Conservation (phyloP, 2,888 invertebrate genomes). For the Drosophila rubida region DNA sequence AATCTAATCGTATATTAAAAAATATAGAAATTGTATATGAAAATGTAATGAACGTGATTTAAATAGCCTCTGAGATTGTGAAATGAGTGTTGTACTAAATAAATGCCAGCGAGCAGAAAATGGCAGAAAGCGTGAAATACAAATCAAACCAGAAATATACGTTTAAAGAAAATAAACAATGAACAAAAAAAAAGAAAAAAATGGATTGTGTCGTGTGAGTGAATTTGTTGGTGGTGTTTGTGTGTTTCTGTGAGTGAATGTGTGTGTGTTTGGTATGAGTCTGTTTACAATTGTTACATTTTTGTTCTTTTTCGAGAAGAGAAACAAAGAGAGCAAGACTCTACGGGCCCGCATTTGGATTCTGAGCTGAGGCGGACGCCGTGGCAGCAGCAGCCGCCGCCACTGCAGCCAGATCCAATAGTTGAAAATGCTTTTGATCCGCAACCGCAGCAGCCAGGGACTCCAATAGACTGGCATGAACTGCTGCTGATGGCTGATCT, state of each 20-base stretch:
- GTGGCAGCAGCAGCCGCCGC: constrained; percentile 70
- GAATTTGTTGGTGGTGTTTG: background rate
- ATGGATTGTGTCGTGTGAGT: background rate
- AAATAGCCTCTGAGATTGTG: constrained; percentile 51
- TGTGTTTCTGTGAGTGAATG: constrained; percentile 1
- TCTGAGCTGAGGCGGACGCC: constrained; percentile 62
- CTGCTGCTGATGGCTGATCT: constrained; percentile 61
- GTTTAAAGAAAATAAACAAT: constrained; percentile 1
- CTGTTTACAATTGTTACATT: constrained; percentile 39
- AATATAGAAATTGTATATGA: constrained; percentile 7
- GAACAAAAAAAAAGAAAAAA: no score
- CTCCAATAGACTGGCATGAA: constrained; percentile 74
- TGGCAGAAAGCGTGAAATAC: background rate
- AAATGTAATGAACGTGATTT: constrained; percentile 27
- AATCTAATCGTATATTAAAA: constrained; percentile 7
- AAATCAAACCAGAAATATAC: background rate
- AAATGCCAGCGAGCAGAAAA: constrained; percentile 22
- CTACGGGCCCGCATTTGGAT: constrained; percentile 60
- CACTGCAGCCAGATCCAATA: constrained; percentile 73
- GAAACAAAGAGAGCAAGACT: constrained; percentile 1
- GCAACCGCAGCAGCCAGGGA: constrained; percentile 75
- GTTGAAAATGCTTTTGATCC: constrained; percentile 80
- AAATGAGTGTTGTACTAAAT: constrained; percentile 5
- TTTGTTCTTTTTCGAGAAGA: constrained; percentile 8
- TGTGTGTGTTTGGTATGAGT: constrained; percentile 11